Percentiles rank a stretch among this genome's conserved stretches.
These are phyloP conservation scores for Cynopterus sphinx DNA, from an alignment of 2,797 vertebrate species.

Conservation along the genomic window DNA sequence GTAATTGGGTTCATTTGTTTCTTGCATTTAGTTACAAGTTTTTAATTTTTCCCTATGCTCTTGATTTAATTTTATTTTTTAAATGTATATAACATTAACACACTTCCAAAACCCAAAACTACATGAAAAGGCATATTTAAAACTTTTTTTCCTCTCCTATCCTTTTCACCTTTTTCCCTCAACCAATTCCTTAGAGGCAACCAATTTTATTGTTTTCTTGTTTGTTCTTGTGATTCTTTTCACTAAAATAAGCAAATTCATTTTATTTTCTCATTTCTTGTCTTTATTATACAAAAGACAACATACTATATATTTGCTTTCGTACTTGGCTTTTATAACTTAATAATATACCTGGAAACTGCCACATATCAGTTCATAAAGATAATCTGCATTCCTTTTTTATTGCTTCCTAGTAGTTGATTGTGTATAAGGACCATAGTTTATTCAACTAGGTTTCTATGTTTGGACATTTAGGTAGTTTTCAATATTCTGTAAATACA, in stretches of 20 bases:
- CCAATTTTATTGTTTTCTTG: not conserved
- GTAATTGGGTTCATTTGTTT: not conserved
- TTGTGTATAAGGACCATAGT: not conserved
- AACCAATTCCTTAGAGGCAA: not conserved
- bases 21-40: not conserved
- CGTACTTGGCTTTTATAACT: not conserved
- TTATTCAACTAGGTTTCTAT: not conserved
- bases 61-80: slow-evolving; percentile 12
- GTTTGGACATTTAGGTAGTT: not conserved
- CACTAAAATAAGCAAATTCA: not conserved
- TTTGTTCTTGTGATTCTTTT: not conserved
- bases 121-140: not conserved
- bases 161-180: not conserved
- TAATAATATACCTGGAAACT: not conserved
- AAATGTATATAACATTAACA: not conserved
- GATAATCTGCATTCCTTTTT: not conserved
- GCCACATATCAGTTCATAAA: not conserved
- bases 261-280: not conserved
- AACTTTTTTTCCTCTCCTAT: not conserved
- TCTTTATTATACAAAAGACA: not conserved
- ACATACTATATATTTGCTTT: not conserved
- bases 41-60: not conserved
- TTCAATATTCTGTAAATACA: not conserved
- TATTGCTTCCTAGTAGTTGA: not conserved
- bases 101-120: not conserved